Evolutionary conservation across 1,140 invertebrate species (phyloP).

Genomic region (Drosophila orena): DNA sequence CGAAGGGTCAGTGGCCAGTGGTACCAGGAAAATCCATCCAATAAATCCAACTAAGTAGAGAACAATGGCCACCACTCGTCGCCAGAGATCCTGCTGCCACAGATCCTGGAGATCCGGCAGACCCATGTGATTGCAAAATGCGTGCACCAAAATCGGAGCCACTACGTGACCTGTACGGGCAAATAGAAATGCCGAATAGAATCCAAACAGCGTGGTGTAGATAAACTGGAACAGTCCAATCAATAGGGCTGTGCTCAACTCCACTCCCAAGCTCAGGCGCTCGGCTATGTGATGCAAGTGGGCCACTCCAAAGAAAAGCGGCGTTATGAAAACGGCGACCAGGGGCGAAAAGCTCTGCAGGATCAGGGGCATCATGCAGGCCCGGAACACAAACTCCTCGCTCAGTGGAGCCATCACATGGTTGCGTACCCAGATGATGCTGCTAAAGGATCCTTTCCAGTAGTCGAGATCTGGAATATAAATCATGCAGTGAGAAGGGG

Average conservation of each 20-base stretch:
- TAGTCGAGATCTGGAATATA: slow-evolving; percentile 88
- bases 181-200: slow-evolving; percentile 96
- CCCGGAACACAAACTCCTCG: slow-evolving; percentile 97
- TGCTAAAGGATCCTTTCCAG: slow-evolving; percentile 90
- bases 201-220: slow-evolving; percentile 97
- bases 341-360: slow-evolving; percentile 92
- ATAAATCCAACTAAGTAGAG: slow-evolving; percentile 91
- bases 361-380: slow-evolving; percentile 96
- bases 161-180: slow-evolving; percentile 93
- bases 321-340: slow-evolving; percentile 93
- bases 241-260: slow-evolving; percentile 88
- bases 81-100: slow-evolving; percentile 88
- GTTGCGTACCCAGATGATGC: slow-evolving; percentile 94
- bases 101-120: slow-evolving; percentile 95
- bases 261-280: slow-evolving; percentile 89
- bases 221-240: slow-evolving; percentile 93
- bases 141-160: slow-evolving; percentile 95
- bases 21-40: slow-evolving; percentile 91
- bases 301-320: slow-evolving; percentile 96
- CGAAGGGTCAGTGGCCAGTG: slow-evolving; percentile 91
- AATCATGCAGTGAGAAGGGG: background rate
- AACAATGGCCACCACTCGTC: slow-evolving; percentile 87
- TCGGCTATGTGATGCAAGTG: slow-evolving; percentile 97
- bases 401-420: slow-evolving; percentile 96
- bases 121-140: slow-evolving; percentile 98